Evolutionary conservation across 1,140 invertebrate genomes (phyloP), one percentile per base, ranked within the genome.

Genomic region (Diplogasteroides magnus): DNA sequence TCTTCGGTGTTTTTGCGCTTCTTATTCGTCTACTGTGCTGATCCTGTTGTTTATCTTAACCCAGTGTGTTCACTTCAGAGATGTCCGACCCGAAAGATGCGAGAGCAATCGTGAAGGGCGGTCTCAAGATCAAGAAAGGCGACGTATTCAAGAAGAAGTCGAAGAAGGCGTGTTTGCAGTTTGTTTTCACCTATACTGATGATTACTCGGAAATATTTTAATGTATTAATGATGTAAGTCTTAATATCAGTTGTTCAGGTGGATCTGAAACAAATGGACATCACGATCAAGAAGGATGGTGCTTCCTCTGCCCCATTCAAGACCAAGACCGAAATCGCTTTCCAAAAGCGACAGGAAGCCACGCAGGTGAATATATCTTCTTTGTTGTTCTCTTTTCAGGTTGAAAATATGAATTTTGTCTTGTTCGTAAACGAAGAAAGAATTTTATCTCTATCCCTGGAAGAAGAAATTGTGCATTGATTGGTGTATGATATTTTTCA

Each of bases 251-350:
- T n/a, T n/a, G n/a, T n/a, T n/a, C 37, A 48, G 1, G 70, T 81
- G 14, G 79, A 81, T 48, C 58, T 76, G 11, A 69, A 73, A 25
- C 61, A 75, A 64, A 83, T 82, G 26, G 79, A 81, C 68, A 65
- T 81, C 19, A 82, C 81, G 2, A 81, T 81, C 37, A 82, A 81
- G 64, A 81, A 83, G 64, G 76, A 82, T 19, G 74, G 72, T 15
- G 63, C 56, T 19, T 56, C 55, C 6, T 61, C 72, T 6, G 15
- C 58, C 25, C 25, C 63, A 19, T 61, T 68, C 55, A 83, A 80
- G 66, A 82, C 80, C 26, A 67, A 67, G 26, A 77, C 80, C 2
- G 79, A 82, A 69, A 62, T 83, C 61, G 79, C 81, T 14, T 82
- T 81, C 64, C 65, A 79, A 67, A 73, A 72, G 60, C 70, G 79